Evolutionary conservation across 2,113 vertebrate species (phyloP), one percentile per base, ranked within the genome.

Genomic region (Potamarius usumacintae): DNA sequence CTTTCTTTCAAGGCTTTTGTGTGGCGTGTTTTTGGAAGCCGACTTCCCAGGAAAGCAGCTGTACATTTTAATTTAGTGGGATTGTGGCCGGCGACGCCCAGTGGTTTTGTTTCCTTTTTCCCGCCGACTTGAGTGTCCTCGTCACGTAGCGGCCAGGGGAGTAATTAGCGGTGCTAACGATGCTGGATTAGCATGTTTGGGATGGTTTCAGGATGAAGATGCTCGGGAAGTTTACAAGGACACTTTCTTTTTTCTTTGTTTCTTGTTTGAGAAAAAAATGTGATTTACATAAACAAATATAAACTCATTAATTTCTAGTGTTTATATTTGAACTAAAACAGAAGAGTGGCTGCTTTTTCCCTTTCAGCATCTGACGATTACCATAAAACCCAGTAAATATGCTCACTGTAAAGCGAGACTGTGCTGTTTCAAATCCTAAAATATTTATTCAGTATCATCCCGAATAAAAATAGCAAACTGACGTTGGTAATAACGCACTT

Each of bases 31-130:
- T 91, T 88, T 89, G 85, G 69, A 90, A 76, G 9, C 57, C 52
- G 58, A 90, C 90, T 81, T 90, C 87, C 34, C 89, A 60, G 89
- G 52, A 42, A 87, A 88, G 91, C 92, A 91, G 65, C 92, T 88
- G 90, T 91, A 87, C 88, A 89, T 83, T 63, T 87, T 92, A 91
- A 93, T 93, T 91, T 92, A 90, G 86, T 65, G 69, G 87, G 88
- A 90, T 90, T 91, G 78, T 30, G 60, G 63, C 63, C 86, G 85
- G 27, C 71, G 79, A 85, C 90, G 90, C 72, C 88, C 89, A 86
- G 25, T 25, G 74, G 69, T 63, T 65, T 81, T 69, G 79, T 81
- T 86, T 86, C 86, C 77, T 91, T 76, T 88, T 86, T 17, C 84
- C 69, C 74, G 34, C 52, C 30, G 89, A 80, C 62, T 90, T 82